These are phyloP conservation scores for Microhierax caerulescens DNA, from an alignment of 2,797 vertebrate species.

Conservation along the genomic window DNA sequence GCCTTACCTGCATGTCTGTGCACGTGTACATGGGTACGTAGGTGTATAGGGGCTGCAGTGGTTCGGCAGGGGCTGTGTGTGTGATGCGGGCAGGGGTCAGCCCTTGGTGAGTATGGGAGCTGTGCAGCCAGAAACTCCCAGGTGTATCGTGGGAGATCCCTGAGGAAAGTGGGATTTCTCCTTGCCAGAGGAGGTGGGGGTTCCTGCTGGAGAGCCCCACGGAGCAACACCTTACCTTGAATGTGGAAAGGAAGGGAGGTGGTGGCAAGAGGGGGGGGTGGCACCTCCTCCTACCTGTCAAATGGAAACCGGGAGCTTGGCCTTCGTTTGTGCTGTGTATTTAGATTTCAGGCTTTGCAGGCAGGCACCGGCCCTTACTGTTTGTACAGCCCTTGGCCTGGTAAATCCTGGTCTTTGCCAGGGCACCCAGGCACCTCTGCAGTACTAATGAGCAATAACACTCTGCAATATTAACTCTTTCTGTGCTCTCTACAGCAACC, in stretches of 20 bases:
- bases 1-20: background rate
- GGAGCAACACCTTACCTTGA: background rate
- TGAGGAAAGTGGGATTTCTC: background rate
- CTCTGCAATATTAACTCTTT: background rate
- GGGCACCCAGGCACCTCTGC: background rate
- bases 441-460: background rate
- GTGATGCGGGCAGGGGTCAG: background rate
- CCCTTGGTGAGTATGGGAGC: background rate
- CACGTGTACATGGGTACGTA: rapidly evolving
- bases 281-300: background rate
- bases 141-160: background rate
- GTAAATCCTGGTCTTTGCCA: background rate
- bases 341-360: background rate
- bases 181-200: background rate
- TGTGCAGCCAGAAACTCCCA: background rate
- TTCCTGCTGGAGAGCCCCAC: background rate
- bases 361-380: background rate
- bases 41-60: background rate
- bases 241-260: background rate
- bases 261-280: background rate
- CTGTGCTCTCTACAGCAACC: background rate
- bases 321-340: background rate
- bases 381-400: background rate
- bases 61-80: background rate
- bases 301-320: background rate